Percentiles rank a stretch among this genome's conserved stretches.
Evolutionary conservation across 37 sponge, comb jelly and placozoan species (phyloP).

Genomic region (Lycopodina hypogea): DNA sequence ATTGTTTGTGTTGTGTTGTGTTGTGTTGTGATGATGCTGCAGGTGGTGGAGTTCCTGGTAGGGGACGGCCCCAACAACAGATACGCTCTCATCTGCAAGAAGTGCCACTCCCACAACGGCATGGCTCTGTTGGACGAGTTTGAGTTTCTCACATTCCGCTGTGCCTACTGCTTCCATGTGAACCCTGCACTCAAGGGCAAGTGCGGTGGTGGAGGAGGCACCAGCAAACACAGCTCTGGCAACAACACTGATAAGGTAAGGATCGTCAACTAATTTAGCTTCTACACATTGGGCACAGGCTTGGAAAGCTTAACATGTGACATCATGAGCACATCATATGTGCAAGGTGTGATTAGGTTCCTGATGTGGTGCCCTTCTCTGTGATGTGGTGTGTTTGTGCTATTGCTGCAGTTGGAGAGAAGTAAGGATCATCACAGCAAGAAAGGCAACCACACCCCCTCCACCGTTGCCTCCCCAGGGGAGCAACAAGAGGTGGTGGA

Average conservation of each 20-base stretch:
- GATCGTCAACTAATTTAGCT: neutral
- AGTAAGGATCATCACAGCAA: too few relatives aligned
- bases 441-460: too few relatives aligned
- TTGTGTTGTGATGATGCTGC: neutral
- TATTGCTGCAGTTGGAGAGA: too few relatives aligned
- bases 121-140: constrained; percentile 84
- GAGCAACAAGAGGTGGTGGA: too few relatives aligned
- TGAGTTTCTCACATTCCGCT: constrained; percentile 86
- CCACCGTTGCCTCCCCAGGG: too few relatives aligned
- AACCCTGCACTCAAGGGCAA: constrained; percentile 81
- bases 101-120: constrained; percentile 87
- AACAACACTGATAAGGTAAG: neutral
- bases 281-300: neutral
- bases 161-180: constrained; percentile 91
- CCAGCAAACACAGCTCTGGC: neutral
- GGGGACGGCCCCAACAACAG: constrained; percentile 93
- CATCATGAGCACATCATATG: too few relatives aligned
- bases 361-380: too few relatives aligned
- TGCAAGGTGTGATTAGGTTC: too few relatives aligned
- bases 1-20: neutral
- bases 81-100: constrained; percentile 80
- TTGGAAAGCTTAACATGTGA: too few relatives aligned
- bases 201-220: neutral
- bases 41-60: constrained; percentile 84
- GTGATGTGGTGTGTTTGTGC: too few relatives aligned